Evolutionary conservation across 2,888 invertebrate genomes (phyloP).

Genomic region (Phengaris arion): DNA sequence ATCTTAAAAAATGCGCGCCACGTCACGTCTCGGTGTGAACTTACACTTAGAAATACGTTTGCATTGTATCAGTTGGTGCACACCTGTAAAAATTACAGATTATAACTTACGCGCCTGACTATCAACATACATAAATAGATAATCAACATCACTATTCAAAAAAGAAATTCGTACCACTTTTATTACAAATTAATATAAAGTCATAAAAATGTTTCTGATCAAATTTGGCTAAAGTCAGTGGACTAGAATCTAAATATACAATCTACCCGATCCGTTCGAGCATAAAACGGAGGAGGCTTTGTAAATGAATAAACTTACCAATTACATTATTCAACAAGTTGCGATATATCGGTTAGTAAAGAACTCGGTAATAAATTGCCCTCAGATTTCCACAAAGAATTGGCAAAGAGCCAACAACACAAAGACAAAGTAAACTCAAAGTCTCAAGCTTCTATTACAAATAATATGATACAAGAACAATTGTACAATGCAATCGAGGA

Average conservation of each 20-base stretch:
- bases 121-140: no score
- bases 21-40: no score
- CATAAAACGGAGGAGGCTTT: conserved; percentile 8
- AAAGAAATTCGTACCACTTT: no score
- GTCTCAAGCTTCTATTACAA: conserved; percentile 21
- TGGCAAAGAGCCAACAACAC: conserved; percentile 23
- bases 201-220: not conserved
- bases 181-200: no score
- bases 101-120: no score
- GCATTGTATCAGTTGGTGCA: no score
- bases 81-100: no score
- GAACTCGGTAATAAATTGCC: conserved; percentile 13
- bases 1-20: no score
- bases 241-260: not conserved
- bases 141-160: no score
- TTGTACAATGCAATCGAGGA: not conserved
- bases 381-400: conserved; percentile 3
- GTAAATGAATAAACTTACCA: conserved; percentile 9
- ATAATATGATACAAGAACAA: conserved; percentile 21
- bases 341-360: not conserved
- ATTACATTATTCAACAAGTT: conserved; percentile 22
- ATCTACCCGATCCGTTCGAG: not conserved
- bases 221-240: not conserved
- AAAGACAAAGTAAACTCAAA: conserved; percentile 27
- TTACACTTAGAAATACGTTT: no score